Evolutionary conservation across 2,113 vertebrate species (phyloP).

Genomic region (Apaloderma vittatum): DNA sequence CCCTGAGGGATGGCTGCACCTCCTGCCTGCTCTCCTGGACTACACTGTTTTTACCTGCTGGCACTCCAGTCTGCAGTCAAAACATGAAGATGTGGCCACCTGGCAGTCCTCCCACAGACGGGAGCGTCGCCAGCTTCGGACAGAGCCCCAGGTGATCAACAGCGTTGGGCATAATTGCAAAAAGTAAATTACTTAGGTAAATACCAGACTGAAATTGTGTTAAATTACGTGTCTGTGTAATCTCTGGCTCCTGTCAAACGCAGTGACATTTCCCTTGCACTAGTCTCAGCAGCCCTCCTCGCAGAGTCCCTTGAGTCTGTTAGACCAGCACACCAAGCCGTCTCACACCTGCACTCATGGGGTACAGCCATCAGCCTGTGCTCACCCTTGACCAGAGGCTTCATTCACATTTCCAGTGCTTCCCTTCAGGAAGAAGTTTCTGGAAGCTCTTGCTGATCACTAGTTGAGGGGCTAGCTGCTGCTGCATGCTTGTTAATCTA

Average conservation of each 20-base stretch:
- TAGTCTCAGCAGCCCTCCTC: background rate
- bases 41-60: background rate
- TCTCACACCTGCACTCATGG: background rate
- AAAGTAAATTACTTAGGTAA: background rate
- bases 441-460: background rate
- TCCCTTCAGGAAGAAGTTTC: background rate
- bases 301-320: background rate
- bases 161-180: accelerated
- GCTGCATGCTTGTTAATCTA: background rate
- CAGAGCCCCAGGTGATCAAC: background rate
- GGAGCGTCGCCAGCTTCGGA: accelerated
- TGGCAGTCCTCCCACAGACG: accelerated
- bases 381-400: background rate
- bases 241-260: background rate
- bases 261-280: background rate
- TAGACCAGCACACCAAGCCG: accelerated
- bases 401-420: background rate
- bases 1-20: accelerated
- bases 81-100: background rate
- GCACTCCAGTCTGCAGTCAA: accelerated
- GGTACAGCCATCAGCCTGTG: background rate
- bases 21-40: background rate
- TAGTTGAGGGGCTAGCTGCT: background rate
- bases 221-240: background rate
- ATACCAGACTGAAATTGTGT: background rate